Evolutionary conservation across 1,140 invertebrate species (phyloP).

Genomic region (Gryllus bimaculatus): DNA sequence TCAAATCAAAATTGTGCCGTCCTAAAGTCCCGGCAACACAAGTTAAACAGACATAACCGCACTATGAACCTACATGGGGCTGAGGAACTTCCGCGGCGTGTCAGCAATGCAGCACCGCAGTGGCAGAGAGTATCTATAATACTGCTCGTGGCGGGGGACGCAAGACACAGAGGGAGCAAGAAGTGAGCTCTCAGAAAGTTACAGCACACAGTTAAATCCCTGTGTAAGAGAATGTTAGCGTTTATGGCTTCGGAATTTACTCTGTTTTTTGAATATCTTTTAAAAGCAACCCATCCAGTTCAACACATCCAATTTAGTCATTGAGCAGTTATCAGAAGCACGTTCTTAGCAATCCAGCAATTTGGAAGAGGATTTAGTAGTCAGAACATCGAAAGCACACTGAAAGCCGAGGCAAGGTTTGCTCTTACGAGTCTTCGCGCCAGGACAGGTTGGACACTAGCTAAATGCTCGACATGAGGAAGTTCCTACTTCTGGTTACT

Average conservation of each 20-base stretch:
- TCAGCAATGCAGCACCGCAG: conserved; percentile 11
- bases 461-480: conserved; percentile 20
- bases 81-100: conserved; percentile 16
- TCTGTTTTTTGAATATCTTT: neutral
- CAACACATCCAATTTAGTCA: neutral
- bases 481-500: conserved; percentile 23
- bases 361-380: conserved; percentile 4
- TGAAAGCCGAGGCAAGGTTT: conserved; percentile 3
- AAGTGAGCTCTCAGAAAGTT: conserved; percentile 1
- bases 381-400: conserved; percentile 1
- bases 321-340: neutral
- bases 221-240: neutral
- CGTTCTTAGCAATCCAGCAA: neutral
- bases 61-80: conserved; percentile 7
- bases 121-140: neutral
- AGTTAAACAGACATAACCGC: conserved; percentile 14
- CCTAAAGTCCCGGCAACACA: conserved; percentile 19
- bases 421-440: neutral
- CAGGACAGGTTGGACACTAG: neutral
- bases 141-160: neutral
- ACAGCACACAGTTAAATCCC: conserved; percentile 3
- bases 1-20: conserved; percentile 16
- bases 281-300: neutral
- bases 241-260: neutral
- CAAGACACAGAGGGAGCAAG: neutral